These are phyloP conservation scores for Hephaestus fuliginosus DNA, from an alignment of 2,797 vertebrate species.

Conservation along the genomic window DNA sequence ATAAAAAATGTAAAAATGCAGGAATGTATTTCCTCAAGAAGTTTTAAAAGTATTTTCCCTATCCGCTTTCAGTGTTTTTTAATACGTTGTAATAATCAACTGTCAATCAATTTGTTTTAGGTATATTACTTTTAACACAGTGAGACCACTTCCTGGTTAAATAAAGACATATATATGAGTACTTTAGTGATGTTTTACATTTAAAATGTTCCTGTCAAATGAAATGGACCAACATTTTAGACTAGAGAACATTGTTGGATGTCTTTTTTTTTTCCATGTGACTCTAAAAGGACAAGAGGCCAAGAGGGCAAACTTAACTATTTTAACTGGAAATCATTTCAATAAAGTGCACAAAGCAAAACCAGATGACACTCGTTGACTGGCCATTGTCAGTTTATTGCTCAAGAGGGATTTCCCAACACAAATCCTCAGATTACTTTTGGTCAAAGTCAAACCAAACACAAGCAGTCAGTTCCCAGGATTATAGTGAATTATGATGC, in stretches of 20 bases:
- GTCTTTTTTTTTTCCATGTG: background rate
- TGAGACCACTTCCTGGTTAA: background rate
- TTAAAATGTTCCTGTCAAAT: background rate
- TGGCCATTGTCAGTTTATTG: background rate
- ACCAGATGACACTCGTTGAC: slow-evolving; percentile 16
- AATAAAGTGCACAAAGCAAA: slow-evolving; percentile 22
- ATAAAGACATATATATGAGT: background rate
- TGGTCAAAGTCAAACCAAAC: background rate
- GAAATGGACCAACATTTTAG: background rate
- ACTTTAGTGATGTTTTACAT: background rate
- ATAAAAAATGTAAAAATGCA: background rate
- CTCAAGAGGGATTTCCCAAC: background rate
- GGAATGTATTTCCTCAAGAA: background rate
- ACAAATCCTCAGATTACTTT: background rate
- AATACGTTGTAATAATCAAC: background rate
- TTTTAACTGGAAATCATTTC: slow-evolving; percentile 20
- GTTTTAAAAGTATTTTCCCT: background rate
- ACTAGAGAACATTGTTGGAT: background rate
- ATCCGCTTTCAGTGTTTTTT: background rate
- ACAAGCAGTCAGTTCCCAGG: background rate
- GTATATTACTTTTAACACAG: background rate
- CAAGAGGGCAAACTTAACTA: slow-evolving; percentile 7
- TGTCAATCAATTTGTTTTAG: too few relatives aligned
- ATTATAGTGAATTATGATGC: background rate
- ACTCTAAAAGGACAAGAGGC: background rate